A percentile compares a stretch with the other conserved stretches of the same genome.
phyloP scores from a whole-genome alignment of 2,113 vertebrate genomes.

The Amblyornis subalaris region DNA sequence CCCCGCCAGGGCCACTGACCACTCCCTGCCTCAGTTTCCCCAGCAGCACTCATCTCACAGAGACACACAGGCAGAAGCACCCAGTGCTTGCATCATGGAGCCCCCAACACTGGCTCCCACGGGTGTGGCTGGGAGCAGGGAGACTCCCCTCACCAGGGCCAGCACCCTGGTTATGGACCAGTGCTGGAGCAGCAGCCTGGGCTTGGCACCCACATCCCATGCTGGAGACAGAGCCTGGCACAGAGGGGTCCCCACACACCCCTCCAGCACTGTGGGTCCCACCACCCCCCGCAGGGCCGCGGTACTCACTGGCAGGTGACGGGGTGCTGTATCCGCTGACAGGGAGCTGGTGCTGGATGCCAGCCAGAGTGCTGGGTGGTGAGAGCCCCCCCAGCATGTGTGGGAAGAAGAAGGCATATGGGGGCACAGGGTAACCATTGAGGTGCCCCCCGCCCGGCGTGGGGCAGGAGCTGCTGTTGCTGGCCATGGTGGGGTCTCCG shows the following conservation, averaged over 20 bases:
- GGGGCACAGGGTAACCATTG: slow-evolving; percentile 88
- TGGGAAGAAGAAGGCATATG: slow-evolving; percentile 96
- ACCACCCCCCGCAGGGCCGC: accelerated
- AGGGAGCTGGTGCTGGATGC: slow-evolving; percentile 83
- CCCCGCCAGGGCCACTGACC: not conserved
- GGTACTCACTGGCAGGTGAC: slow-evolving; percentile 93
- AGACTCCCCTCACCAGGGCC: not conserved
- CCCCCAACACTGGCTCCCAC: not conserved
- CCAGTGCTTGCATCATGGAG: accelerated
- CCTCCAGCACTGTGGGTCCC: accelerated
- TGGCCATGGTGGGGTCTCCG: slow-evolving; percentile 80
- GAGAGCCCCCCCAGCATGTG: slow-evolving; percentile 92
- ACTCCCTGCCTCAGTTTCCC: not conserved
- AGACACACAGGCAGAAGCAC: accelerated
- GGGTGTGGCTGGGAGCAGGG: not conserved
- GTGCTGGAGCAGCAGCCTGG: not conserved
- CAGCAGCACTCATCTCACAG: not conserved
- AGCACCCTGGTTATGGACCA: accelerated
- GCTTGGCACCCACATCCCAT: accelerated
- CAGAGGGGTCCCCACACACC: accelerated
- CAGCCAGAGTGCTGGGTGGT: slow-evolving; percentile 79
- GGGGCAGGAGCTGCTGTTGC: slow-evolving; percentile 90
- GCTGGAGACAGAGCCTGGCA: accelerated
- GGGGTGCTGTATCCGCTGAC: slow-evolving; percentile 96
- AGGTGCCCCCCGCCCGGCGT: slow-evolving; percentile 82